Conservation (phyloP, 2,888 invertebrate species). For the Torymus auratus region DNA sequence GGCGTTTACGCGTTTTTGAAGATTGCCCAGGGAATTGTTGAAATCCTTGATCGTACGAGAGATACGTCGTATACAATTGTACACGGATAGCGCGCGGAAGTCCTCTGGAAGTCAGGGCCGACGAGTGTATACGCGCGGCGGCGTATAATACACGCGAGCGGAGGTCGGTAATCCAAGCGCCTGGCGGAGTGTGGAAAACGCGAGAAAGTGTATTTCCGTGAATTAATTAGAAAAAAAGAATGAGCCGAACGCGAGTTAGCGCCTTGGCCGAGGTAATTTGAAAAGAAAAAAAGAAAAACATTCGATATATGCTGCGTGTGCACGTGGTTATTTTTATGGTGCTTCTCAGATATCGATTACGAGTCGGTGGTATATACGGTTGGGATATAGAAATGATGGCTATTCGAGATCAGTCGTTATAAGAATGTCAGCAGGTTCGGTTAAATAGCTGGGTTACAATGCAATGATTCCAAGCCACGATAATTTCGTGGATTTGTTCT, state of each 20-base stretch:
- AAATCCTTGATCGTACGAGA: slow-evolving; percentile 39
- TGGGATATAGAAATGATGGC: too few species aligned
- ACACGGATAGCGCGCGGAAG: slow-evolving; percentile 37
- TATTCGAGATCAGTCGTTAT: too few species aligned
- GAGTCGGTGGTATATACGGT: too few species aligned
- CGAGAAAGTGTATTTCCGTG: slow-evolving; percentile 58
- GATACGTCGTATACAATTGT: slow-evolving; percentile 22
- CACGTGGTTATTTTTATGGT: too few species aligned
- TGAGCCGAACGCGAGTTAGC: neutral
- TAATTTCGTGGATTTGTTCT: too few species aligned
- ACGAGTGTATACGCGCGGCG: slow-evolving; percentile 22
- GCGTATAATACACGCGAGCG: slow-evolving; percentile 49
- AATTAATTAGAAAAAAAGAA: slow-evolving; percentile 50
- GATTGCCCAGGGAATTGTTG: slow-evolving; percentile 40
- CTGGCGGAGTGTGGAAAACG: slow-evolving; percentile 44
- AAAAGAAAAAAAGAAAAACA: too few species aligned
- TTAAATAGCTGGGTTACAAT: too few species aligned
- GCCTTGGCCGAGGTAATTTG: too few species aligned
- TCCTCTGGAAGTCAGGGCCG: slow-evolving; percentile 57
- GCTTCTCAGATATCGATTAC: too few species aligned
- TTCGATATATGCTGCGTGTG: too few species aligned
- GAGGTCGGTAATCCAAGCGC: neutral
- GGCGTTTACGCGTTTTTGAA: slow-evolving; percentile 18
- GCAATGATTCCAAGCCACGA: too few species aligned
- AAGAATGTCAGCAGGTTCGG: too few species aligned